Evolutionary conservation across 2,797 vertebrate genomes (phyloP), one percentile per base, ranked within the genome.

Genomic region (Coranthus polyacanthus): DNA sequence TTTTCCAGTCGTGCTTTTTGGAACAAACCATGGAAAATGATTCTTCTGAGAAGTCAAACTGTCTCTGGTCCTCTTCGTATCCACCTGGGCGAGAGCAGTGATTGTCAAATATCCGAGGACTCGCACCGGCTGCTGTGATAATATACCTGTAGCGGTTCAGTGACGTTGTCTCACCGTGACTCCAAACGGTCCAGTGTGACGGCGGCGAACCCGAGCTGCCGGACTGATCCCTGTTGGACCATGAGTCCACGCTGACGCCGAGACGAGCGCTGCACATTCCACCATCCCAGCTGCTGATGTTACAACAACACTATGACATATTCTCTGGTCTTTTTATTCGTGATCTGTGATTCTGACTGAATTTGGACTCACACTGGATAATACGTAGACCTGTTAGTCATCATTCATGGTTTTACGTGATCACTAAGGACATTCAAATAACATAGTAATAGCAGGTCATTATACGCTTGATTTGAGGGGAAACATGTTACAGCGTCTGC

Each of bases 211-310:
- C 55, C 66, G 68, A 85, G 62, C 73, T 45, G 67, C 41, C 75
- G 47, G 43, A 50, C 6, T 12, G 63, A 41, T 87, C 83, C 78
- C 78, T 20, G 9, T 16, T 50, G 82, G 24, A 42, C 77, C 76
- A 82, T 90, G 77, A 86, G 85, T 87, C 85, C 81, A 15, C n/a
- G 59, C 53, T 41, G 67, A 67, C 74, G 42, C 60, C 44, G n/a
- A n/a, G n/a, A n/a, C n/a, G n/a, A n/a, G n/a, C n/a, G n/a, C n/a
- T n/a, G 12, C 18, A 72, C 51, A 49, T 26, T 52, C 26, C 73
- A 34, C 68, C 42, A 77, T 82, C 72, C 64, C 4, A 45, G 59
- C 46, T 72, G 68, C 72, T 90, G 78, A 41, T 74, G 29, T 78
- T 47, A 76, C n/a, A 50, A 71, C 68, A 62, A 67, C 68, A 34